Evolutionary conservation across 2,797 vertebrate genomes (phyloP).

Genomic region (Buceros bicornis): DNA sequence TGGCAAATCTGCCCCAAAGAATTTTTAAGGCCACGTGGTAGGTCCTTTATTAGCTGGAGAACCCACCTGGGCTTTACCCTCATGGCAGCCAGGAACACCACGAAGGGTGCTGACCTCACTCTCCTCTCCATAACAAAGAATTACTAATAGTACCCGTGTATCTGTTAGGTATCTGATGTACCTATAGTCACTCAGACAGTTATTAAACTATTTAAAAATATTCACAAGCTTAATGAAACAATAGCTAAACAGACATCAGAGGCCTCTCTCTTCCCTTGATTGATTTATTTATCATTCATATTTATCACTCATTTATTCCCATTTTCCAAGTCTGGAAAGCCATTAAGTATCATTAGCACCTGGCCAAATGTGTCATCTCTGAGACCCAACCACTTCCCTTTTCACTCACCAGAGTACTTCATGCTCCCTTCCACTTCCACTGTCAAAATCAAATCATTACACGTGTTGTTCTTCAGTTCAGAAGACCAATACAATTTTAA

Average conservation of each 20-base stretch:
- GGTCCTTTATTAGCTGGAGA: background rate
- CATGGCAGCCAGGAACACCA: background rate
- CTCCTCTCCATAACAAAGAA: background rate
- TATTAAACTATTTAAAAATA: background rate
- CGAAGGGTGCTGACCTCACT: background rate
- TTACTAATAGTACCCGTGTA: background rate
- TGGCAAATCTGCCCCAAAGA: background rate
- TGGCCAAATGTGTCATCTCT: fast-evolving
- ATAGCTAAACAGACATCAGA: background rate
- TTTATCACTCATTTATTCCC: background rate
- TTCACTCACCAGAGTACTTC: slow-evolving; percentile 37
- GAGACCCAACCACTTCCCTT: background rate
- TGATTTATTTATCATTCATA: too few relatives aligned
- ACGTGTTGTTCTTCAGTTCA: slow-evolving; percentile 54
- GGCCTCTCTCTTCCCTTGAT: background rate
- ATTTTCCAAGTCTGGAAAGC: background rate
- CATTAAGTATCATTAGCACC: background rate
- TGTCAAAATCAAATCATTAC: slow-evolving; percentile 65
- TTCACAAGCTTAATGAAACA: background rate
- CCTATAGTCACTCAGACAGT: background rate
- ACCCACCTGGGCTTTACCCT: background rate
- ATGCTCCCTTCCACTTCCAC: slow-evolving; percentile 73
- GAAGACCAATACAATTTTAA: slow-evolving; percentile 76
- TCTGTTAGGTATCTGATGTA: background rate
- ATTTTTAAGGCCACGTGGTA: background rate